Percentiles rank a stretch among this genome's conserved stretches.
Evolutionary conservation across 2,113 vertebrate species (phyloP).

Genomic region (Peromyscus polionotus): DNA sequence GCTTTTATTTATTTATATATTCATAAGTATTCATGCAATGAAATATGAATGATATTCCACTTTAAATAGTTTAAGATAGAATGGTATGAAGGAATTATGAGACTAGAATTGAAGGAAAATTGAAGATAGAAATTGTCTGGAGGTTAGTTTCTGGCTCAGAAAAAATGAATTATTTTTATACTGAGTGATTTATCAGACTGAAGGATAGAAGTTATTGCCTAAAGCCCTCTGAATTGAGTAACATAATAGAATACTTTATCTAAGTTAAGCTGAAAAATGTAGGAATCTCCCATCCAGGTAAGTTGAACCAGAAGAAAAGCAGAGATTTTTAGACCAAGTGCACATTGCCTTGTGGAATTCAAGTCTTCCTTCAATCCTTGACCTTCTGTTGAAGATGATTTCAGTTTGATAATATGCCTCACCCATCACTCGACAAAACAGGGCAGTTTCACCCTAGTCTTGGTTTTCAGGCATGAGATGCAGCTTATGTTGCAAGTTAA

Average conservation of each 20-base stretch:
- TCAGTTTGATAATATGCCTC: not conserved
- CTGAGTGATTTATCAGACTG: not conserved
- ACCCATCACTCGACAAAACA: not conserved
- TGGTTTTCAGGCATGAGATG: not conserved
- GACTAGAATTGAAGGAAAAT: not conserved
- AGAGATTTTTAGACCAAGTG: not conserved
- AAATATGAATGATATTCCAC: not conserved
- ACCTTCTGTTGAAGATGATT: not conserved
- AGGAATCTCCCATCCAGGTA: not conserved
- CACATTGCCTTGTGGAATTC: not conserved
- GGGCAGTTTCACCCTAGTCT: fast-evolving
- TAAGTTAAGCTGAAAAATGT: conserved; percentile 8
- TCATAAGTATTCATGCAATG: not conserved
- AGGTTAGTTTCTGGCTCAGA: not conserved
- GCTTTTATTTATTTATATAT: not conserved
- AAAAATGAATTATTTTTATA: conserved; percentile 1
- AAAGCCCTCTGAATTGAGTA: not conserved
- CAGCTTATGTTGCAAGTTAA: not conserved
- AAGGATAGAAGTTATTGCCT: not conserved
- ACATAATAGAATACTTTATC: not conserved
- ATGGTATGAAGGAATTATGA: not conserved
- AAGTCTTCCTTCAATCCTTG: not conserved
- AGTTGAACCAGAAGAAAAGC: not conserved
- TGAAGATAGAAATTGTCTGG: not conserved
- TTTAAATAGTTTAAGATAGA: not conserved